phyloP scores from a whole-genome alignment of 2,113 vertebrate species.

The Ivindomyrus marchei region DNA sequence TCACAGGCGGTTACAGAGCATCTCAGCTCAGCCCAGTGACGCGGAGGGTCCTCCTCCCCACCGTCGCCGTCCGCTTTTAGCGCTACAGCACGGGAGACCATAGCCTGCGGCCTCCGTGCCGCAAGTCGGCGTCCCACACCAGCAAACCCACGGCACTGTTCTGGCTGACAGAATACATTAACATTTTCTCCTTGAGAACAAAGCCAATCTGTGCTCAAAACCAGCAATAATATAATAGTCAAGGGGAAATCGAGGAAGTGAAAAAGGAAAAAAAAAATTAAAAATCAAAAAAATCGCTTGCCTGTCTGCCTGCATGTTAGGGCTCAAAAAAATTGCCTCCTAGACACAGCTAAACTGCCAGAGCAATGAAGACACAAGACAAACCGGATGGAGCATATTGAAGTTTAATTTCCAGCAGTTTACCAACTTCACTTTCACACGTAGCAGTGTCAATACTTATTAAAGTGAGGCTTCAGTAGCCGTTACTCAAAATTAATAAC shows the following conservation, averaged over 20 bases:
- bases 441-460: slow-evolving; percentile 61
- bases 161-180: background rate
- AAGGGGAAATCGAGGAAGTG: background rate
- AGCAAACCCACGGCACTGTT: background rate
- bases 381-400: slow-evolving; percentile 9
- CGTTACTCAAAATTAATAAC: slow-evolving; percentile 75
- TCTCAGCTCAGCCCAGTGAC: background rate
- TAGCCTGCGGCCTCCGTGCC: background rate
- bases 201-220: background rate
- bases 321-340: background rate
- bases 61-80: background rate
- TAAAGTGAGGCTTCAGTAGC: slow-evolving; percentile 63
- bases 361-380: slow-evolving; percentile 10
- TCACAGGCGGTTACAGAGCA: background rate
- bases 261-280: background rate
- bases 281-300: background rate
- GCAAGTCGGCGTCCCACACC: background rate
- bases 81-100: background rate
- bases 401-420: slow-evolving; percentile 21
- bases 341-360: background rate
- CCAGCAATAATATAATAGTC: background rate
- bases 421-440: slow-evolving; percentile 10
- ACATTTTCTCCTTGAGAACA: slow-evolving; percentile 8
- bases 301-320: background rate
- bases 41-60: background rate